Conservation (phyloP, 2,888 invertebrate species). For the Ischnura elegans region DNA sequence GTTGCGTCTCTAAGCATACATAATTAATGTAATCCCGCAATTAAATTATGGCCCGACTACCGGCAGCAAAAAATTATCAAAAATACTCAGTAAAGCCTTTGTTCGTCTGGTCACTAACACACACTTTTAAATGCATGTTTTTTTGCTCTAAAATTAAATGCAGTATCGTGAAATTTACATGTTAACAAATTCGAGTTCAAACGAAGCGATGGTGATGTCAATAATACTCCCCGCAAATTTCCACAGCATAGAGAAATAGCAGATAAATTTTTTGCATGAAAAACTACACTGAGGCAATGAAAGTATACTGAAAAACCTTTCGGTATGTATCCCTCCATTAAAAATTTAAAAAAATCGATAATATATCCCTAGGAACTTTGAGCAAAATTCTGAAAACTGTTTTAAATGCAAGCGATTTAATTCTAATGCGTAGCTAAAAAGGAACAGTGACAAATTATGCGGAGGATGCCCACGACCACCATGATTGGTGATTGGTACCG, state of each 20-base stretch:
- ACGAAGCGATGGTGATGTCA: neutral
- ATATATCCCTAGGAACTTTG: no score
- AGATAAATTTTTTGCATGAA: neutral
- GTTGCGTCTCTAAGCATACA: neutral
- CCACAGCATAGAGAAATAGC: neutral
- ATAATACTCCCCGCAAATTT: neutral
- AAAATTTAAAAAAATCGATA: no score
- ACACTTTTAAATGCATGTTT: neutral
- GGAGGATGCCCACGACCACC: no score
- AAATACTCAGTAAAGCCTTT: neutral
- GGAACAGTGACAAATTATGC: neutral
- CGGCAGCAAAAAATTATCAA: neutral
- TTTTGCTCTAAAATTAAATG: neutral
- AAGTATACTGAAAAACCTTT: no score
- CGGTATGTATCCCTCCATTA: no score
- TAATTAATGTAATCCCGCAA: slow-evolving; percentile 10
- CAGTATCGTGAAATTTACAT: neutral
- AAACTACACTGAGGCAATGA: neutral
- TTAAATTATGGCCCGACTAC: neutral
- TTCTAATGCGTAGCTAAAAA: no score
- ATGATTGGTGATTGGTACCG: neutral
- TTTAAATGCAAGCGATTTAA: no score
- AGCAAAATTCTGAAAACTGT: no score
- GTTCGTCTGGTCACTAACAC: neutral
- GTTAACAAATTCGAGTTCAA: neutral